Evolutionary conservation across 2,797 vertebrate genomes (phyloP).

Genomic region (Allobates femoralis): DNA sequence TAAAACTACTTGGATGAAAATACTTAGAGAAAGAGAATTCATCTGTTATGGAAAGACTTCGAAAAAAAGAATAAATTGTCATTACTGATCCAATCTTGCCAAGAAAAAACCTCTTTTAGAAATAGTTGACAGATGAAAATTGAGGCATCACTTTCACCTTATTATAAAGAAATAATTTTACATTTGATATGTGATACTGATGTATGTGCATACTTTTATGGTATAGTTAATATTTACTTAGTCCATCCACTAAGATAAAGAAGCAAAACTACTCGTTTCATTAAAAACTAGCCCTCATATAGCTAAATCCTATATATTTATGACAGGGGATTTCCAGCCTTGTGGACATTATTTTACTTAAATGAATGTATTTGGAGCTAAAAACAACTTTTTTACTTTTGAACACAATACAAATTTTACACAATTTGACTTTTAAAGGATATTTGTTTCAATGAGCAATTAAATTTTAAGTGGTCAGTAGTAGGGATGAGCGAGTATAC

Average conservation of each 20-base stretch:
- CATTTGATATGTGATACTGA: not conserved
- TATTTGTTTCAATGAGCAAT: too few relatives aligned
- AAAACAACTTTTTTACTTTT: too few relatives aligned
- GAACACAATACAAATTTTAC: too few relatives aligned
- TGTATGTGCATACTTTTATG: not conserved
- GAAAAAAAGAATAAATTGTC: constrained; percentile 24
- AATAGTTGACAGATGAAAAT: constrained; percentile 28
- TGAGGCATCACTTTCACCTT: not conserved
- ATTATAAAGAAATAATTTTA: not conserved
- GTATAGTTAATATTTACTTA: not conserved
- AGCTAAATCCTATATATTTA: too few relatives aligned
- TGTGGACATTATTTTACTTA: too few relatives aligned
- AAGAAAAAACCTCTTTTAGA: constrained; percentile 21
- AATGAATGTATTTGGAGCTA: too few relatives aligned
- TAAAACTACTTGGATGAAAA: constrained; percentile 43
- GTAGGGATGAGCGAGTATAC: too few relatives aligned
- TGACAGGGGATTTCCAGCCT: too few relatives aligned
- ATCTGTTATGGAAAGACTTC: constrained; percentile 39
- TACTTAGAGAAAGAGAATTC: constrained; percentile 33
- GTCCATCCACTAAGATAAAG: not conserved
- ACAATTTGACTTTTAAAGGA: too few relatives aligned
- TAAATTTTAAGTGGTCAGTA: too few relatives aligned
- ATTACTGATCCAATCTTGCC: not conserved
- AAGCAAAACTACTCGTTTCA: not conserved
- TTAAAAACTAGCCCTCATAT: too few relatives aligned